A percentile compares a stretch with the other conserved stretches of the same genome.
phyloP scores from a whole-genome alignment of 2,797 vertebrate genomes.

The Pelobates cultripes region DNA sequence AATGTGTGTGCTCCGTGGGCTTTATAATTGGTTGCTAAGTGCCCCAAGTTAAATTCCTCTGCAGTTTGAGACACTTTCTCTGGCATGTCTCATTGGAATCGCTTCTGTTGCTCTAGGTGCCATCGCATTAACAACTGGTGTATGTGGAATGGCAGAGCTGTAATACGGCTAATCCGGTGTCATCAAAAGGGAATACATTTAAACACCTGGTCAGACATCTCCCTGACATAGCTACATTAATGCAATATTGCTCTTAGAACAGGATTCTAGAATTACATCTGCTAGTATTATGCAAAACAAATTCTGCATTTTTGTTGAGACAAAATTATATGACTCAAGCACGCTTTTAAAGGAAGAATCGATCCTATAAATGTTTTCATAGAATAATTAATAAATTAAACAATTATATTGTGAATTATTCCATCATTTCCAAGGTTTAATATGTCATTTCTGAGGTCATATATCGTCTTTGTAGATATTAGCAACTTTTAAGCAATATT shows the following conservation, averaged over 20 bases:
- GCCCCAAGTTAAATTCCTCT: constrained; percentile 25
- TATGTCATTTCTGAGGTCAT: too few relatives aligned
- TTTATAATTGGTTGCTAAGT: constrained; percentile 38
- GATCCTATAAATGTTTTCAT: too few relatives aligned
- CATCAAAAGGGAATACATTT: constrained; percentile 18
- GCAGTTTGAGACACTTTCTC: constrained; percentile 25
- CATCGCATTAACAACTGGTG: constrained; percentile 1
- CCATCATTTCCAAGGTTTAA: too few relatives aligned
- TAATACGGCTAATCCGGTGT: background rate
- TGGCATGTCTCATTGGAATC: background rate
- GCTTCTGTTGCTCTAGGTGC: constrained; percentile 1
- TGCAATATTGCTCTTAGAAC: background rate
- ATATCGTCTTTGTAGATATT: too few relatives aligned
- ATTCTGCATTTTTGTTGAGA: too few relatives aligned
- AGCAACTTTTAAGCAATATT: too few relatives aligned
- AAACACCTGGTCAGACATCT: background rate
- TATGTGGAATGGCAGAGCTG: background rate
- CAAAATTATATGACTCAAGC: too few relatives aligned
- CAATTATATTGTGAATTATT: too few relatives aligned
- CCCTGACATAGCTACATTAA: constrained; percentile 17
- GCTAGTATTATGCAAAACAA: too few relatives aligned
- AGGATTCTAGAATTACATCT: background rate
- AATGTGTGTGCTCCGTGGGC: constrained; percentile 14
- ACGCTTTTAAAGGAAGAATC: too few relatives aligned
- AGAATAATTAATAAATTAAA: too few relatives aligned